Percentiles rank a stretch among this genome's conserved stretches.
phyloP scores from a whole-genome alignment of 2,113 vertebrate species.

The Astatotilapia flaviijosephi region DNA sequence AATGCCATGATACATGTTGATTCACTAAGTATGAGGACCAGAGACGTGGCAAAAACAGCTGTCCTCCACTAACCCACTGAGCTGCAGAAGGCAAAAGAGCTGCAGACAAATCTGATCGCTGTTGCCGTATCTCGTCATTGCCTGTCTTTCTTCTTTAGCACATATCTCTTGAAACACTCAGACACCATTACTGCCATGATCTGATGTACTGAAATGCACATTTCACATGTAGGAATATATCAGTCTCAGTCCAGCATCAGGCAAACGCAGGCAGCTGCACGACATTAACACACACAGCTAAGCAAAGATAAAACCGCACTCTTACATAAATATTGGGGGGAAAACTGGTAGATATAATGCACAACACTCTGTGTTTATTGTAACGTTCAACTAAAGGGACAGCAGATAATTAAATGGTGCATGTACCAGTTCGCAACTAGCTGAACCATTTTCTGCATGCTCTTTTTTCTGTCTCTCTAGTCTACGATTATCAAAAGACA shows the following conservation, averaged over 20 bases:
- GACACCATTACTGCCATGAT: not conserved
- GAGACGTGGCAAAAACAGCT: not conserved
- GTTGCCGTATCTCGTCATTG: slow-evolving; percentile 28
- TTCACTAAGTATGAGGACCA: not conserved
- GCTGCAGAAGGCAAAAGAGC: slow-evolving; percentile 18
- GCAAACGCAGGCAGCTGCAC: not conserved
- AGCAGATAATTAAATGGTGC: not conserved
- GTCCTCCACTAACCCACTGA: slow-evolving; percentile 6
- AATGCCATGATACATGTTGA: not conserved
- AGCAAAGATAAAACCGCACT: not conserved
- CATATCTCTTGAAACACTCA: not conserved
- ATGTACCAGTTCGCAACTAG: not conserved
- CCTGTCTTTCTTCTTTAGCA: not conserved
- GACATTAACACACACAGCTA: not conserved
- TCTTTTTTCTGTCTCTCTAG: not conserved
- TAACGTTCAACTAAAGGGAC: not conserved
- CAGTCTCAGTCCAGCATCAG: not conserved
- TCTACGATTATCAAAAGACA: not conserved
- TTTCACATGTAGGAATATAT: slow-evolving; percentile 32
- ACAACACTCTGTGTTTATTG: not conserved
- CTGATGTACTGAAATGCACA: slow-evolving; percentile 29
- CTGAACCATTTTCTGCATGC: not conserved
- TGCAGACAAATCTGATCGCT: slow-evolving; percentile 26
- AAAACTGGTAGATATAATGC: not conserved
- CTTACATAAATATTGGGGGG: not conserved